These are phyloP conservation scores for Mellilla xanthometata DNA, from an alignment of 2,888 invertebrate species.

Conservation along the genomic window DNA sequence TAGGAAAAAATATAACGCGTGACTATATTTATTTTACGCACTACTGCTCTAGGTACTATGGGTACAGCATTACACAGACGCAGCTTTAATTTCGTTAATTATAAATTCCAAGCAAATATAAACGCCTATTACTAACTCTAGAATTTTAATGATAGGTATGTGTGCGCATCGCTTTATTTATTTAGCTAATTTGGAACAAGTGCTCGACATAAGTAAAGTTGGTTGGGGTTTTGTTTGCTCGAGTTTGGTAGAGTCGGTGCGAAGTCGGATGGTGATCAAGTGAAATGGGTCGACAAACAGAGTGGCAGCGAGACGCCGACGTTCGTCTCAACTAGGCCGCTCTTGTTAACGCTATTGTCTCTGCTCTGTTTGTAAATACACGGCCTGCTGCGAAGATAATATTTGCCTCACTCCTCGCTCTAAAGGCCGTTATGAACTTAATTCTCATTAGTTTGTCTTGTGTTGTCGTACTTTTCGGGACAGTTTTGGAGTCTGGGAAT, in stretches of 20 bases:
- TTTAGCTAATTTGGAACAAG: conserved; percentile 19
- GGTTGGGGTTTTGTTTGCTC: conserved; percentile 16
- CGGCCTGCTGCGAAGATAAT: conserved; percentile 29
- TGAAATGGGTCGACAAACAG: conserved; percentile 65
- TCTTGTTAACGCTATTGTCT: conserved; percentile 73
- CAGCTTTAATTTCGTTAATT: no score
- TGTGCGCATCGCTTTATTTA: conserved; percentile 19
- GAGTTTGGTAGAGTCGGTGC: conserved; percentile 17
- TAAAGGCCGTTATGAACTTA: not conserved
- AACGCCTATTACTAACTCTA: not conserved
- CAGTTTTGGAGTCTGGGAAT: no score
- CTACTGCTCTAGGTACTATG: no score
- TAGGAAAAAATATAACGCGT: no score
- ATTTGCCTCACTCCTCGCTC: conserved; percentile 22
- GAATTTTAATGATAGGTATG: not conserved
- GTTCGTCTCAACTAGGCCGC: conserved; percentile 71
- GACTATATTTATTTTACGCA: no score
- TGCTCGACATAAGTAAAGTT: conserved; percentile 7
- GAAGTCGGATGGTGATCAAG: conserved; percentile 51
- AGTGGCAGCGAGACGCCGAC: conserved; percentile 59
- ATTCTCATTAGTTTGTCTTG: not conserved
- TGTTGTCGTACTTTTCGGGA: not conserved
- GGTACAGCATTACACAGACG: no score
- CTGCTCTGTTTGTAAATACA: conserved; percentile 53
- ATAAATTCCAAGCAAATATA: not conserved